Evolutionary conservation across 2,888 invertebrate species (phyloP).

Genomic region (Tipula unca): DNA sequence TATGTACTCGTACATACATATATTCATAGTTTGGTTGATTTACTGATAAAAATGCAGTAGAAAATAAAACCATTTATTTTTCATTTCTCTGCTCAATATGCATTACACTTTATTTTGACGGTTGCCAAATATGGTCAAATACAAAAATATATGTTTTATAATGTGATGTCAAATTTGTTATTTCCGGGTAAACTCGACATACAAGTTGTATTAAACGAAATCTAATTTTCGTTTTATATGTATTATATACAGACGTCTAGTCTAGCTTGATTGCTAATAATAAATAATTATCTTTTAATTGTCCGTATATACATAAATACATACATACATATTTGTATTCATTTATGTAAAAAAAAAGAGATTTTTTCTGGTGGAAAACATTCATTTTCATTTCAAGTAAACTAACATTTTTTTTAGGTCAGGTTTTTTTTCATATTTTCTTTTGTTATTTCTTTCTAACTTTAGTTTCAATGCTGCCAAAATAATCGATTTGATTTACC

Average conservation of each 20-base stretch:
- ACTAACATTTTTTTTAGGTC: neutral
- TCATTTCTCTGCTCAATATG: neutral
- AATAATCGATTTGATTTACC: neutral
- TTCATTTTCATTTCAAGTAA: neutral
- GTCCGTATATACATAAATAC: neutral
- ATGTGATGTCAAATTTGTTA: neutral
- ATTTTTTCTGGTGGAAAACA: neutral
- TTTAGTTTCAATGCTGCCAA: neutral
- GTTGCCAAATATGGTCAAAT: neutral
- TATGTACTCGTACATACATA: no score
- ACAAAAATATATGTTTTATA: neutral
- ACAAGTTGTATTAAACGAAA: no score
- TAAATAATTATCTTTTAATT: neutral
- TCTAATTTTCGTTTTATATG: neutral
- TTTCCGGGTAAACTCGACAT: no score
- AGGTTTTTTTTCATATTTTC: neutral
- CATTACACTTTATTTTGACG: neutral
- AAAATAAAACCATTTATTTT: neutral
- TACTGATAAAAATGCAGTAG: neutral
- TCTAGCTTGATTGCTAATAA: neutral
- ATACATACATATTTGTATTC: neutral
- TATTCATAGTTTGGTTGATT: neutral
- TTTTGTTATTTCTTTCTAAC: neutral
- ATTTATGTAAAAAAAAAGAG: neutral
- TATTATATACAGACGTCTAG: neutral